Conservation (phyloP, 2,888 invertebrate species). For the Drosophila algonquin region DNA sequence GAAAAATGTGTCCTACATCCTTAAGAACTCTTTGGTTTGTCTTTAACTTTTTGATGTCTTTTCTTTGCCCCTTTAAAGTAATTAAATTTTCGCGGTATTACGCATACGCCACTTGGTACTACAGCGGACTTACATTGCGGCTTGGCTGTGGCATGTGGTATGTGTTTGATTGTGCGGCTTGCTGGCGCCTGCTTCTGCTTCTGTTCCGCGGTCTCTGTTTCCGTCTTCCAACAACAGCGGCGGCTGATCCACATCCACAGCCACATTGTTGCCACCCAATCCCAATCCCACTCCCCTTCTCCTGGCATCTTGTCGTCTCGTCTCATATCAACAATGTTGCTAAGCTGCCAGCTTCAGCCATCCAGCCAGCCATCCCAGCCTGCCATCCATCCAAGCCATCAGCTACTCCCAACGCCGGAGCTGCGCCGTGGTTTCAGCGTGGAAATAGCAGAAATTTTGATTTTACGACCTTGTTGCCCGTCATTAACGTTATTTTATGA, state of each 20-base stretch:
- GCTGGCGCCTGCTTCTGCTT: conserved; percentile 37
- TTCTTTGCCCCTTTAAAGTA: conserved; percentile 51
- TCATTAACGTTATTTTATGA: conserved; percentile 81
- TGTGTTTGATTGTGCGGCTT: conserved; percentile 34
- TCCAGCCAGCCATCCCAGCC: conserved; percentile 5
- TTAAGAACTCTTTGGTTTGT: too few species aligned
- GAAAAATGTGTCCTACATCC: neutral
- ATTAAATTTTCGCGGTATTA: conserved; percentile 55
- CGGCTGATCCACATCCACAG: conserved; percentile 11
- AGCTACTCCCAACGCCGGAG: conserved; percentile 20
- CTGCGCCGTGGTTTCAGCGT: conserved; percentile 60
- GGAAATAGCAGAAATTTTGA: conserved; percentile 79
- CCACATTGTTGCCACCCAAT: neutral
- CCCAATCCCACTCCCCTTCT: conserved; percentile 16
- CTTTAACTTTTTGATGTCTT: conserved; percentile 21
- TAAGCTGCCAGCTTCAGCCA: conserved; percentile 50
- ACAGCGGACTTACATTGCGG: conserved; percentile 14
- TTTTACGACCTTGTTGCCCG: conserved; percentile 79
- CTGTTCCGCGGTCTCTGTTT: conserved; percentile 24
- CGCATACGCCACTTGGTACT: conserved; percentile 58
- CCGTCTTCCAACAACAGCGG: conserved; percentile 16
- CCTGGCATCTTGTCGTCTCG: conserved; percentile 14
- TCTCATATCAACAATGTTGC: conserved; percentile 62
- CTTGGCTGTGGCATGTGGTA: conserved; percentile 12
- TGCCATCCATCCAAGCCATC: too few species aligned